These are phyloP conservation scores for Prorops nasuta DNA, from an alignment of 1,140 invertebrate species.

Conservation along the genomic window DNA sequence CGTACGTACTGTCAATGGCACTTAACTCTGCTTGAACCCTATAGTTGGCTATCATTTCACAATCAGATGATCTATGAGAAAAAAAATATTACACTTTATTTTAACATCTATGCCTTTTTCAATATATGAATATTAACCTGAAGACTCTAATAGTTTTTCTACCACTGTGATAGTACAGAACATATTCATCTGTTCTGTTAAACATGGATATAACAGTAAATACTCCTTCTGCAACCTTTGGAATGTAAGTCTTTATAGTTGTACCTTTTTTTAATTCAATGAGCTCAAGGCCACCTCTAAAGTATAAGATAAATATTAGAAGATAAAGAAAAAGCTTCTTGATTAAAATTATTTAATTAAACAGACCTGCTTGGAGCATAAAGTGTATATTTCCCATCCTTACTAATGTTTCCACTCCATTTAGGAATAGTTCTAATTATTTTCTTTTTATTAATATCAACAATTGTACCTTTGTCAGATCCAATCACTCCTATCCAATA, in stretches of 20 bases:
- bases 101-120: conserved; percentile 18
- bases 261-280: conserved; percentile 83
- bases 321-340: background rate
- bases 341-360: conserved; percentile 7
- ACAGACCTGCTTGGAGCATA: conserved; percentile 78
- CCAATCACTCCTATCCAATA: conserved; percentile 86
- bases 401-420: conserved; percentile 81
- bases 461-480: conserved; percentile 83
- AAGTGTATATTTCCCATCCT: conserved; percentile 87
- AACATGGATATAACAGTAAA: conserved; percentile 95
- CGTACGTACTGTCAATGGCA: conserved; percentile 78
- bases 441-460: conserved; percentile 80
- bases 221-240: conserved; percentile 92
- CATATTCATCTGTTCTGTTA: conserved; percentile 91
- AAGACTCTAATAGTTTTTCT: conserved; percentile 90
- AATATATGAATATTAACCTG: conserved; percentile 56
- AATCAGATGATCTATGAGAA: conserved; percentile 71
- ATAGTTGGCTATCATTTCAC: conserved; percentile 89
- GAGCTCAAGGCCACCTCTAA: conserved; percentile 86
- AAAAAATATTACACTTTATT: background rate
- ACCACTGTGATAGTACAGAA: conserved; percentile 95
- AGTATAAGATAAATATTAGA: conserved; percentile 18
- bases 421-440: conserved; percentile 74
- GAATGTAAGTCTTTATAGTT: conserved; percentile 82
- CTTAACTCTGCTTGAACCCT: conserved; percentile 88